These are phyloP conservation scores for Mystacornis crossleyi DNA, from an alignment of 2,113 vertebrate species.

Conservation along the genomic window DNA sequence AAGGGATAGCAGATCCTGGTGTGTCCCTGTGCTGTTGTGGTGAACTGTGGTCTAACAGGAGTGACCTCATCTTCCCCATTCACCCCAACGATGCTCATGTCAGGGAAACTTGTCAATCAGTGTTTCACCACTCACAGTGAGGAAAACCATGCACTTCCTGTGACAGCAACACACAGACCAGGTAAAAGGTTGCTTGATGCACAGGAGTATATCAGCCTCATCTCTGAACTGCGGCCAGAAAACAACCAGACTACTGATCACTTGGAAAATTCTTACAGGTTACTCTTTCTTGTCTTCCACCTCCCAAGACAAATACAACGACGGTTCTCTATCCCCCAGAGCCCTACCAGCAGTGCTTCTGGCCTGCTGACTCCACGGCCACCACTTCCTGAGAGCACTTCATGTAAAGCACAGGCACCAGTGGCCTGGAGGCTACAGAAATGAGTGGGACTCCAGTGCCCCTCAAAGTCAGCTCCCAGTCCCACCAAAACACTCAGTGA, in stretches of 20 bases:
- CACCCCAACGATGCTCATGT: background rate
- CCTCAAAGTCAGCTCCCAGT: background rate
- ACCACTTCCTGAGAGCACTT: background rate
- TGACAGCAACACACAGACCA: background rate
- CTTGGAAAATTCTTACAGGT: background rate
- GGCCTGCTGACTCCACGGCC: accelerated
- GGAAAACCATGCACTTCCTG: background rate
- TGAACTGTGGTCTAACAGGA: background rate
- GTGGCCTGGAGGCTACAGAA: background rate
- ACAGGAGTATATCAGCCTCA: background rate
- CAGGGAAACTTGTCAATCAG: background rate
- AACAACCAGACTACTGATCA: background rate
- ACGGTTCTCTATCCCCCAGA: background rate
- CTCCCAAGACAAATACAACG: background rate
- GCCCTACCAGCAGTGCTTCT: background rate
- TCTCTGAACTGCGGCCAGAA: background rate
- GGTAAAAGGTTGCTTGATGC: background rate
- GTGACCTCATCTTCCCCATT: background rate
- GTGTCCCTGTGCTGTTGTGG: background rate
- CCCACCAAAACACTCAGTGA: background rate
- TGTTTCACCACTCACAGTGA: background rate
- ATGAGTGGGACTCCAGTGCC: background rate
- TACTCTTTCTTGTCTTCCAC: background rate
- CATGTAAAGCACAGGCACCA: background rate
- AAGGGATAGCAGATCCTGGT: background rate